A percentile compares a stretch with the other conserved stretches of the same genome.
Conservation (phyloP, 2,797 vertebrate species). For the Xiphorhynchus erythropygius region DNA sequence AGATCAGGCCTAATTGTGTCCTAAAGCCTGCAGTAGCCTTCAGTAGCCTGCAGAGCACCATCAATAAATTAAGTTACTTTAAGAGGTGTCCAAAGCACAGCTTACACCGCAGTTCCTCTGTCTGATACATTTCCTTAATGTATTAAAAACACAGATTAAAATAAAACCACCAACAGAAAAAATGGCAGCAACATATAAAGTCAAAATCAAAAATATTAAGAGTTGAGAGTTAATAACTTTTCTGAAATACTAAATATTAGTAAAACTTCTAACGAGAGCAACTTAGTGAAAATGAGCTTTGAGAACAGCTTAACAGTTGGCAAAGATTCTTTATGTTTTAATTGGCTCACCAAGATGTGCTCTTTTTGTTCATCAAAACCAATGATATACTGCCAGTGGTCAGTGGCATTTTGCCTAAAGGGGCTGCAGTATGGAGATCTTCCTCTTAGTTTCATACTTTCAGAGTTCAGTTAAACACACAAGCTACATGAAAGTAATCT, state of each 20-base stretch:
- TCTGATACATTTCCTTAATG: background rate
- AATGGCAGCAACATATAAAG: background rate
- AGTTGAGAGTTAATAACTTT: background rate
- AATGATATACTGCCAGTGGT: background rate
- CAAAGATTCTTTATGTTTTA: background rate
- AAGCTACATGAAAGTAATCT: background rate
- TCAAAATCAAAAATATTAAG: background rate
- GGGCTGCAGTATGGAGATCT: background rate
- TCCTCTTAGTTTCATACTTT: background rate
- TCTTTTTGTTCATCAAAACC: background rate
- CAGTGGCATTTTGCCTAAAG: background rate
- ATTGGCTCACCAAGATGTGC: background rate
- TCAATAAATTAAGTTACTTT: background rate
- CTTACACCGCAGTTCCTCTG: background rate
- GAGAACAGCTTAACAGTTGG: background rate
- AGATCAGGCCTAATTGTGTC: background rate
- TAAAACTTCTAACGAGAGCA: background rate
- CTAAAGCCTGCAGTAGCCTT: background rate
- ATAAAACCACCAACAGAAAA: background rate
- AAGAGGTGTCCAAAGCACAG: background rate
- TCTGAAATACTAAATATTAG: background rate
- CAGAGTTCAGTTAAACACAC: background rate
- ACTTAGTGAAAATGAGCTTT: background rate
- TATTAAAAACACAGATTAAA: background rate
- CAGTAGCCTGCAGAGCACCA: background rate